Base-by-base conservation (phyloP, 2,888 invertebrate species). In the Atethmia centrago region DNA sequence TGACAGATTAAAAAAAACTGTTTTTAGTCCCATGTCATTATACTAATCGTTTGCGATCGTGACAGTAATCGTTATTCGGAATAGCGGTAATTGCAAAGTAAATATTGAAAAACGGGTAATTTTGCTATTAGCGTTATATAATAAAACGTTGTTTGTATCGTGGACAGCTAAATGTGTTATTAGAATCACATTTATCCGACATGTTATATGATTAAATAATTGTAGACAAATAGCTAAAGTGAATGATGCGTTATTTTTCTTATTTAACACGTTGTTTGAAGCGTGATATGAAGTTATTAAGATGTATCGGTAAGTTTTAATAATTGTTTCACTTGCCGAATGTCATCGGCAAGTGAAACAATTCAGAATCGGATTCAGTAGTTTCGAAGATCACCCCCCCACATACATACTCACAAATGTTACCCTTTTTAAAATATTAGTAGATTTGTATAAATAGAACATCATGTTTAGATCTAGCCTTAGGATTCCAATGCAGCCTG, bases 1-100 rank as follows among this genome's bases (percentile, higher is more conserved):
- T 80, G 40, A 79, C 55, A 64, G 68, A 81, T 71, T 16, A 25
- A 80, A 77, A 40, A 65, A 56, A 19, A 16, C 36, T 1, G 21
- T 56, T 65, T 53, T 55, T 82, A 80, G 69, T 71, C 75, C 28
- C 64, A 47, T 82, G 74, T 82, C 82, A 83, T 88, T 86, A 84
- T 53, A 68, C 3, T 55, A 58, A 65, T 82, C 77, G 69, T 77
- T 84, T 58, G 61, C 65, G 67, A 79, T 76, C 58, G 62, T 25
- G 55, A 42, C 61, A 68, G 70, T 74, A 77, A 84, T 83, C 45
- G 67, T 65, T 81, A 70, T 73, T 45, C 31, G 56, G 70, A 77
- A 61, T 64, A 61, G 1, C 63, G 56, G 63, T 85, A 84, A 85
- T 82, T 76, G 82, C 69, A 77, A 74, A 63, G 72, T 74, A 80